These are phyloP conservation scores for Dendrophyllia cribrosa DNA, from an alignment of 64 coral and sea anemone genomes.

Conservation along the genomic window DNA sequence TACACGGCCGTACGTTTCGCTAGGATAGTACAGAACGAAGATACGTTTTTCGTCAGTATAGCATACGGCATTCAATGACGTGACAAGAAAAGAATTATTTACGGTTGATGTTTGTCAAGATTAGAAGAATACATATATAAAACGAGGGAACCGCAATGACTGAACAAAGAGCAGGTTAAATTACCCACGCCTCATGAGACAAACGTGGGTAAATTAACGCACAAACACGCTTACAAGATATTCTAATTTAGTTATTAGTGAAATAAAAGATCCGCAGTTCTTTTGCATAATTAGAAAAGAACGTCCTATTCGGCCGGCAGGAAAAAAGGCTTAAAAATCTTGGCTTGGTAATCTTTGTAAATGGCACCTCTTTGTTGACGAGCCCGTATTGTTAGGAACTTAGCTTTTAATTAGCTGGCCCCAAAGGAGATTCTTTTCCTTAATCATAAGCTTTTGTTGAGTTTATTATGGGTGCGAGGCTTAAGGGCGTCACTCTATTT, in stretches of 20 bases:
- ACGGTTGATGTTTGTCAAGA: neutral
- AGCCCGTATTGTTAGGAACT: neutral
- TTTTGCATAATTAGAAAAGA: neutral
- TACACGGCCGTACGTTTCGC: too few species aligned
- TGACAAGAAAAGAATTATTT: neutral
- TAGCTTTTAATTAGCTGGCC: constrained; percentile 22
- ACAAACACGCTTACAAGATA: neutral
- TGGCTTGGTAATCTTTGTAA: neutral
- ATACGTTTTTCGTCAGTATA: neutral
- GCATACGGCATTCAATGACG: neutral
- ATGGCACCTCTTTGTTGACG: neutral
- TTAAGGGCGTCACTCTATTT: neutral
- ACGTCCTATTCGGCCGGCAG: neutral
- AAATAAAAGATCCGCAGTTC: neutral
- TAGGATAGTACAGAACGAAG: too few species aligned
- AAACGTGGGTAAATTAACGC: neutral
- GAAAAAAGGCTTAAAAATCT: neutral
- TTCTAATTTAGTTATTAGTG: constrained; percentile 25
- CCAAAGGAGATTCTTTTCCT: neutral
- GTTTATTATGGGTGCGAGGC: neutral
- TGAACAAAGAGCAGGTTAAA: neutral
- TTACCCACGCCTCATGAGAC: neutral
- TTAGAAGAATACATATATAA: neutral
- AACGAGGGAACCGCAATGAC: neutral
- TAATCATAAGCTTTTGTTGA: constrained; percentile 22